Percentiles rank a stretch among this genome's conserved stretches.
Conservation (phyloP, 1,140 invertebrate genomes). For the Reticulitermes speratus region DNA sequence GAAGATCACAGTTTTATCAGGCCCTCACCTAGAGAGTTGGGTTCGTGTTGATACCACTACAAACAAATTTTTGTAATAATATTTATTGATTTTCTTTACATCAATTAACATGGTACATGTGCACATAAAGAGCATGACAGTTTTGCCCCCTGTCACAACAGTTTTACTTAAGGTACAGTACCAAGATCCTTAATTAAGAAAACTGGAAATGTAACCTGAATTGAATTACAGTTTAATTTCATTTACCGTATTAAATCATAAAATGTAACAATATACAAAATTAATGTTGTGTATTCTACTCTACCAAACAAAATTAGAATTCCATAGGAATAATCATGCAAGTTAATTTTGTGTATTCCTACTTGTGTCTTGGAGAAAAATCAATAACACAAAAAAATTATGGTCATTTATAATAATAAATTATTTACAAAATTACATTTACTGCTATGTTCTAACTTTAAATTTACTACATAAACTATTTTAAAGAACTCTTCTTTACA, state of each 20-base stretch:
- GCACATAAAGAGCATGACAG: not conserved
- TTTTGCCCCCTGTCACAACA: not conserved
- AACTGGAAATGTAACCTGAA: not conserved
- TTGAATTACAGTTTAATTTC: not conserved
- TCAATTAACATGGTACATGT: slow-evolving; percentile 2
- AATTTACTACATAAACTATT: not conserved
- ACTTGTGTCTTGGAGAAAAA: not conserved
- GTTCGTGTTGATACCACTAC: no score
- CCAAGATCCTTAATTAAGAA: not conserved
- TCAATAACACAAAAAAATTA: not conserved
- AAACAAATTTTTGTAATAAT: not conserved
- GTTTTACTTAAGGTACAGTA: not conserved
- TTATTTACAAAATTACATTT: slow-evolving; percentile 13
- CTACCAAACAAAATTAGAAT: not conserved
- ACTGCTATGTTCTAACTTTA: not conserved
- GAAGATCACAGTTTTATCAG: no score
- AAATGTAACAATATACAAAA: not conserved
- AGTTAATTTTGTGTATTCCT: not conserved
- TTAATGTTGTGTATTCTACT: not conserved
- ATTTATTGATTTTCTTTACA: slow-evolving; percentile 14
- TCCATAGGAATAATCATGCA: not conserved
- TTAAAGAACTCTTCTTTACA: slow-evolving; percentile 3
- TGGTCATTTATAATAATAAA: not conserved
- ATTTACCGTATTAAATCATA: not conserved
- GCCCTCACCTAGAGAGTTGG: no score